Percentiles rank a stretch among this genome's conserved stretches.
Evolutionary conservation across 1,140 invertebrate species (phyloP).

Genomic region (Cepaea nemoralis): DNA sequence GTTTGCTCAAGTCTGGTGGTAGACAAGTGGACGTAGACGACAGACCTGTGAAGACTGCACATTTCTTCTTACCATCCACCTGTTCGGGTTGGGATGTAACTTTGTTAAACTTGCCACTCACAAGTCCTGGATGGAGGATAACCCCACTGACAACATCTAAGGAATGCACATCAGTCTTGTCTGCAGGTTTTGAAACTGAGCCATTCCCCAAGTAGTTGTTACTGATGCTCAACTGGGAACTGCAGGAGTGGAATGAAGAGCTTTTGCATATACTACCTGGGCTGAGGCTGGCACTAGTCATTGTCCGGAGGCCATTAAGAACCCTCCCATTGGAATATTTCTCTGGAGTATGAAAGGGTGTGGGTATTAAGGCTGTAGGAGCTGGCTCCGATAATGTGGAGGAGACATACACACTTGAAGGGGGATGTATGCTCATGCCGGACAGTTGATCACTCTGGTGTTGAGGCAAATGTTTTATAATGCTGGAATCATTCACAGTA

Average conservation of each 20-base stretch:
- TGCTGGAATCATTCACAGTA: neutral
- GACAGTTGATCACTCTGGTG: neutral
- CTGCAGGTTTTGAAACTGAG: neutral
- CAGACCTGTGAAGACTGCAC: neutral
- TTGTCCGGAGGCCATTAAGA: neutral
- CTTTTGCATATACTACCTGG: slow-evolving; percentile 29
- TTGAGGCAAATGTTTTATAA: slow-evolving; percentile 1
- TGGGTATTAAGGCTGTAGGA: neutral
- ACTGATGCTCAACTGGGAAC: neutral
- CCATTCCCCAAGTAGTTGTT: slow-evolving; percentile 14
- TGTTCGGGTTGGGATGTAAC: neutral
- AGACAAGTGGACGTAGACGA: neutral
- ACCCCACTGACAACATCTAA: neutral
- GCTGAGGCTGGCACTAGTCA: neutral
- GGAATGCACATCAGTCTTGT: neutral
- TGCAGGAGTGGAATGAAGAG: slow-evolving; percentile 19
- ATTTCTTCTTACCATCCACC: neutral
- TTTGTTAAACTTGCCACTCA: neutral
- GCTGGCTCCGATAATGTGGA: neutral
- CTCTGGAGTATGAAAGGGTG: neutral
- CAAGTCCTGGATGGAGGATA: neutral
- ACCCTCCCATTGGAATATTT: neutral
- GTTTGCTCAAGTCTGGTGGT: neutral
- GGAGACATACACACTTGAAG: neutral
- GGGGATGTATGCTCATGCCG: neutral